Conservation (phyloP, 2,797 vertebrate species). For the Malacoraja senta region DNA sequence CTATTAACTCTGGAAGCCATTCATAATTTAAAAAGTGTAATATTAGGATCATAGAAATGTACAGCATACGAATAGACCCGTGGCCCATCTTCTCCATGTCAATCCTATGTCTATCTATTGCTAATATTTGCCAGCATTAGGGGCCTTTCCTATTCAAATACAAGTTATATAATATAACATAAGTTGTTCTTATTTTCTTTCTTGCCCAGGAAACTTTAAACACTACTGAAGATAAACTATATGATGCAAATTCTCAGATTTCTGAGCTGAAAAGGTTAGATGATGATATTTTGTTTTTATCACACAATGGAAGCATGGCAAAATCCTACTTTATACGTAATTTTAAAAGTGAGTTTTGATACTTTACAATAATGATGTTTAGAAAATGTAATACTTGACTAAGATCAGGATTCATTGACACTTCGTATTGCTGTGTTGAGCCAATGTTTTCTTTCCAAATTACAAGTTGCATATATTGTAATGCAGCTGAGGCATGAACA, state of each 20-base stretch:
- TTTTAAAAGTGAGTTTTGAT: not conserved
- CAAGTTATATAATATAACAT: too few relatives aligned
- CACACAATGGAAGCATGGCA: not conserved
- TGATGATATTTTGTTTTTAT: not conserved
- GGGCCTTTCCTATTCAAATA: too few relatives aligned
- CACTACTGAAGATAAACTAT: constrained; percentile 79
- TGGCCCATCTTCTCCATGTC: too few relatives aligned
- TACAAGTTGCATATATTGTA: not conserved
- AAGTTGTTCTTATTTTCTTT: constrained; percentile 40
- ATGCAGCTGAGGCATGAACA: not conserved
- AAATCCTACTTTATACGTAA: too few relatives aligned
- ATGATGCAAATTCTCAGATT: constrained; percentile 72
- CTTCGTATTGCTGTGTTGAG: not conserved
- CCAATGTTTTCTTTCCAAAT: not conserved
- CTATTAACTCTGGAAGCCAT: too few relatives aligned
- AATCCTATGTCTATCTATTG: too few relatives aligned
- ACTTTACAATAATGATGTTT: not conserved
- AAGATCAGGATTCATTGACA: not conserved
- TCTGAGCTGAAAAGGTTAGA: constrained; percentile 84
- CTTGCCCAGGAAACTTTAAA: constrained; percentile 71
- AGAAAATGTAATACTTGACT: not conserved
- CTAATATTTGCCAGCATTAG: too few relatives aligned
- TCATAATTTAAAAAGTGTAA: too few relatives aligned
- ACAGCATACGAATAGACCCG: too few relatives aligned
- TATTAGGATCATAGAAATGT: too few relatives aligned